Conservation (phyloP, 2,797 vertebrate genomes). For the Chaunax sp. region DNA sequence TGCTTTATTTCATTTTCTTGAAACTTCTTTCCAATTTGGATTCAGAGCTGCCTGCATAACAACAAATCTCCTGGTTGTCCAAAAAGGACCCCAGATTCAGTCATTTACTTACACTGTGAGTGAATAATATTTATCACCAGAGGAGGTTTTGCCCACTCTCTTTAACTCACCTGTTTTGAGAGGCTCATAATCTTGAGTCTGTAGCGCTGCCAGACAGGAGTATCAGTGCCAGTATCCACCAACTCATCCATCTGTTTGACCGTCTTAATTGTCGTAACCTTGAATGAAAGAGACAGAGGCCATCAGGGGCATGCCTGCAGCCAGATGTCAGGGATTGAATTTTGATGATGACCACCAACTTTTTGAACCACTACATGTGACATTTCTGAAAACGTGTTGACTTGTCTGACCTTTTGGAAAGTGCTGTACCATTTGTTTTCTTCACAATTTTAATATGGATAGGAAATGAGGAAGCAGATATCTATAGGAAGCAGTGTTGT, state of each 20-base stretch:
- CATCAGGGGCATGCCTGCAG: slow-evolving; percentile 4
- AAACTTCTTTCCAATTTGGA: slow-evolving; percentile 1
- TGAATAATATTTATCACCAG: not conserved
- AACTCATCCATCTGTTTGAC: slow-evolving; percentile 95
- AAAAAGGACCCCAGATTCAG: no score
- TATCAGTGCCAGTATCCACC: slow-evolving; percentile 92
- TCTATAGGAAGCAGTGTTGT: no score
- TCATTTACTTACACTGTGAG: not conserved
- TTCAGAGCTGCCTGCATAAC: not conserved
- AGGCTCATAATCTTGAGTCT: slow-evolving; percentile 90
- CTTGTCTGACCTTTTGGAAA: not conserved
- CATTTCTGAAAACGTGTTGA: not conserved
- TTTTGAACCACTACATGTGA: not conserved
- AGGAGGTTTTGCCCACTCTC: not conserved
- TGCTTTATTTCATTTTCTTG: not conserved
- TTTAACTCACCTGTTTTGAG: slow-evolving; percentile 87
- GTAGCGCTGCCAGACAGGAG: slow-evolving; percentile 89
- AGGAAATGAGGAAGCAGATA: no score
- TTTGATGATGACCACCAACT: not conserved
- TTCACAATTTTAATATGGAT: no score
- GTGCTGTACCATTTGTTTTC: no score
- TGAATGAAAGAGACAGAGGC: slow-evolving; percentile 35
- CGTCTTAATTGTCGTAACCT: slow-evolving; percentile 98
- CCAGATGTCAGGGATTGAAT: not conserved
- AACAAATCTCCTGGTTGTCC: not conserved